phyloP scores from a whole-genome alignment of 2,113 vertebrate genomes.

The Alethe diademata region DNA sequence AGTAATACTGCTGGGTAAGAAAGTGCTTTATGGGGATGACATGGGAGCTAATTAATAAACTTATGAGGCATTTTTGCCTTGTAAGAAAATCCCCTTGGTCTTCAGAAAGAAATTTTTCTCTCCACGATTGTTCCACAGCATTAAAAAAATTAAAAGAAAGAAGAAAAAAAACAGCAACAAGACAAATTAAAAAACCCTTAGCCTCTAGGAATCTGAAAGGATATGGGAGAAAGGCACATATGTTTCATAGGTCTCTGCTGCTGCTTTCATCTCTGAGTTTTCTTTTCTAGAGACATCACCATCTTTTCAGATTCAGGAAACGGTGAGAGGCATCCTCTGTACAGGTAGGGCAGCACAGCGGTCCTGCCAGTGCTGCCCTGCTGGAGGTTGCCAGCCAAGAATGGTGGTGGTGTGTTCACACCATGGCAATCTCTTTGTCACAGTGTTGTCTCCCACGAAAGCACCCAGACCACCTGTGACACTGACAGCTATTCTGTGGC shows the following conservation, averaged over 20 bases:
- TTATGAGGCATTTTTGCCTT: not conserved
- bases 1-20: not conserved
- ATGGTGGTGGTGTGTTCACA: not conserved
- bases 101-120: not conserved
- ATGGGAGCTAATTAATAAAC: not conserved
- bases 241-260: not conserved
- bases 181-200: rapidly evolving
- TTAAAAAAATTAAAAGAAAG: not conserved
- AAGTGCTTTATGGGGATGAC: not conserved
- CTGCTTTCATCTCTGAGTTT: not conserved
- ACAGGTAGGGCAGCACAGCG: not conserved
- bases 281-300: not conserved
- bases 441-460: conserved; percentile 31
- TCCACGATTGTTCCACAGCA: not conserved
- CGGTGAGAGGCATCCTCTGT: not conserved
- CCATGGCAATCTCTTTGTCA: conserved; percentile 39
- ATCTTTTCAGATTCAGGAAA: not conserved
- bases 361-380: not conserved
- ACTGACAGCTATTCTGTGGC: conserved; percentile 35
- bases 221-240: not conserved
- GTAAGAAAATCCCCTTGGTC: not conserved
- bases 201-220: not conserved
- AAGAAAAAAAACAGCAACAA: not conserved
- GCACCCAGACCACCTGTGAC: conserved; percentile 51
- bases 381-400: not conserved